phyloP scores from a whole-genome alignment of 2,113 vertebrate species.

The Bufo bufo region DNA sequence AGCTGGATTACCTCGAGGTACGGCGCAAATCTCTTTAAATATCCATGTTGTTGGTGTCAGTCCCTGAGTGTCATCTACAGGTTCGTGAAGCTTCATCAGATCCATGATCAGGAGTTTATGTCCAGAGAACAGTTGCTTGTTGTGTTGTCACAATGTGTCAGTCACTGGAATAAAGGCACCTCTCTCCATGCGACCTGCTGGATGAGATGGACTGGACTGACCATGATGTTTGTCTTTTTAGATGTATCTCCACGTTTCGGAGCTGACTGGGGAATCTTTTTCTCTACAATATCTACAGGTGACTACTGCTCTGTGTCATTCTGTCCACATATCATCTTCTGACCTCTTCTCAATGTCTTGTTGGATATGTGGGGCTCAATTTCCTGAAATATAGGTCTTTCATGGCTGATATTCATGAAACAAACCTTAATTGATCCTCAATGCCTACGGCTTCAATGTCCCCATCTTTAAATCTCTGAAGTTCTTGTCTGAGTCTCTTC shows the following conservation, averaged over 20 bases:
- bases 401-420: neutral
- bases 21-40: neutral
- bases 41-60: neutral
- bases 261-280: constrained; percentile 29
- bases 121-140: neutral
- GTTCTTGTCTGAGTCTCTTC: no score
- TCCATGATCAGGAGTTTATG: neutral
- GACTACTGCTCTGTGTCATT: neutral
- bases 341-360: neutral
- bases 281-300: constrained; percentile 50
- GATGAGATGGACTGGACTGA: neutral
- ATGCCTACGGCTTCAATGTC: no score
- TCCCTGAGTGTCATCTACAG: neutral
- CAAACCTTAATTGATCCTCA: neutral
- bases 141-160: neutral
- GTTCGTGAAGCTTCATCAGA: neutral
- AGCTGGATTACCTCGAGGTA: constrained; percentile 56
- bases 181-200: neutral
- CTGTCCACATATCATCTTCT: neutral
- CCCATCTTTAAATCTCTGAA: no score
- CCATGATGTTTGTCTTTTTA: neutral
- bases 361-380: neutral
- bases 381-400: neutral
- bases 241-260: constrained; percentile 51
- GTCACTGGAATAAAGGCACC: neutral